phyloP scores from a whole-genome alignment of 2,888 invertebrate species.

The Phengaris alcon region DNA sequence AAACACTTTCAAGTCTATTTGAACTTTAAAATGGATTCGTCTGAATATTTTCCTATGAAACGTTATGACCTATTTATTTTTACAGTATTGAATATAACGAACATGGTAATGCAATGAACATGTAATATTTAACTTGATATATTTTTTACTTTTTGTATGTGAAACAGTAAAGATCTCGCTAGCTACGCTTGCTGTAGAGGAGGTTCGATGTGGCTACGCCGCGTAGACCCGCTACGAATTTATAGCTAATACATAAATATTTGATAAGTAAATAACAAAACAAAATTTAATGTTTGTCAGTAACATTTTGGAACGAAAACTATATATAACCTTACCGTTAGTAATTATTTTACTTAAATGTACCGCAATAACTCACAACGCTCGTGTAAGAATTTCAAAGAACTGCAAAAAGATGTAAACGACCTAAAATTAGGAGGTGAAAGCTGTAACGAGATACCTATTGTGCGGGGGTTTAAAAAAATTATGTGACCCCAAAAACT shows the following conservation, averaged over 20 bases:
- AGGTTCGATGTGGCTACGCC: not conserved
- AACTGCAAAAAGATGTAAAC: not conserved
- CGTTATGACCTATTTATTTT: not conserved
- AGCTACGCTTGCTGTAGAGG: not conserved
- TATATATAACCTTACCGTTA: too few species aligned
- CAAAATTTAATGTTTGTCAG: too few species aligned
- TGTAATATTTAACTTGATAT: not conserved
- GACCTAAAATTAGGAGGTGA: not conserved
- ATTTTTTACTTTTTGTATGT: not conserved
- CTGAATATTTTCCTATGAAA: not conserved
- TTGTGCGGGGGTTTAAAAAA: not conserved
- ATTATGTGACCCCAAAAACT: slow-evolving; percentile 33
- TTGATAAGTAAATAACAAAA: too few species aligned
- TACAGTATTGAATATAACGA: not conserved
- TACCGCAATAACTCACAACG: too few species aligned
- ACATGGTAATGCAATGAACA: not conserved
- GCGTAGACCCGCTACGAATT: not conserved
- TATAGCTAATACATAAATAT: not conserved
- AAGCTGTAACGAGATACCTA: too few species aligned
- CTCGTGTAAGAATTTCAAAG: not conserved
- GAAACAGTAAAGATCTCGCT: not conserved
- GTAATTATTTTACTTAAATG: too few species aligned
- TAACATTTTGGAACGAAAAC: too few species aligned
- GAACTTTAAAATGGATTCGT: slow-evolving; percentile 5
- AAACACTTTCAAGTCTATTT: slow-evolving; percentile 6